Conservation (phyloP, 2,888 invertebrate species). For the Pheosia gnoma region DNA sequence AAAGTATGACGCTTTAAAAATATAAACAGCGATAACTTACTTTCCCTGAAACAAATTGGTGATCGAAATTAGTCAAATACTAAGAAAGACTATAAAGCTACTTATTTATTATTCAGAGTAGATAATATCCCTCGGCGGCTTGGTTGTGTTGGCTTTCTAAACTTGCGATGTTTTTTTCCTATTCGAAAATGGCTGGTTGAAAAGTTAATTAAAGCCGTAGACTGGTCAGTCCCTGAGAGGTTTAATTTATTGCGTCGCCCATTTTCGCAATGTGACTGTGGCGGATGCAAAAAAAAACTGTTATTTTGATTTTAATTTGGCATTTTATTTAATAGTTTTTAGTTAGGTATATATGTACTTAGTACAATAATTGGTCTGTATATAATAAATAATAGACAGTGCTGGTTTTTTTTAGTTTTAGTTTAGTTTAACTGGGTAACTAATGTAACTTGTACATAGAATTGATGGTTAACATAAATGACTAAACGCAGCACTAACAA, state of each 20-base stretch:
- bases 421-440: too few species aligned
- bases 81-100: too few species aligned
- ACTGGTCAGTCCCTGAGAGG: constrained; percentile 71
- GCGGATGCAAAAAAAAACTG: constrained; percentile 45
- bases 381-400: too few species aligned
- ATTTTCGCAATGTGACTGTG: constrained; percentile 56
- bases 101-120: background rate
- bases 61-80: too few species aligned
- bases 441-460: too few species aligned
- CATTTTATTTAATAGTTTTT: background rate
- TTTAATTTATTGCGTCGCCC: constrained; percentile 74
- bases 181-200: constrained; percentile 64
- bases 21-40: too few species aligned
- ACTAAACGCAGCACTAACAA: background rate
- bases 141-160: constrained; percentile 45
- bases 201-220: constrained; percentile 79
- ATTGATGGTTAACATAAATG: background rate
- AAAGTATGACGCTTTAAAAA: too few species aligned
- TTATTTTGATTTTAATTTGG: constrained; percentile 30
- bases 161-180: constrained; percentile 47
- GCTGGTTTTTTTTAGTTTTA: too few species aligned
- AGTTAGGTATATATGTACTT: too few species aligned
- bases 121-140: background rate
- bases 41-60: too few species aligned
- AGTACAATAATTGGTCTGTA: too few species aligned